Evolutionary conservation across 2,888 invertebrate species (phyloP), one percentile per base, ranked within the genome.

Genomic region (Agonopterix alstromeriana): DNA sequence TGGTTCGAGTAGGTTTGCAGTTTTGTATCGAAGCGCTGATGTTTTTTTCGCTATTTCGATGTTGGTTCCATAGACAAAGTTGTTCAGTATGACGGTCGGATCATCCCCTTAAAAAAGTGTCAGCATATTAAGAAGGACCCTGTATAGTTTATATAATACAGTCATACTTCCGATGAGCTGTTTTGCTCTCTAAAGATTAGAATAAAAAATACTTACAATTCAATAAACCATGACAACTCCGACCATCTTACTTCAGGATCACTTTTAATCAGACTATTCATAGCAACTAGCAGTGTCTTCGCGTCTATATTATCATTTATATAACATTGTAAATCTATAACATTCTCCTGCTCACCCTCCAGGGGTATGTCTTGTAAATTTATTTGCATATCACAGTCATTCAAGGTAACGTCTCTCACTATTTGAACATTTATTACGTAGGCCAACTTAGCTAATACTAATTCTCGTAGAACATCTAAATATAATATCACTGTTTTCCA

Each of bases 141-240:
- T n/a, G n/a, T n/a, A n/a, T n/a, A n/a, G n/a, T n/a, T n/a, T n/a
- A n/a, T n/a, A n/a, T n/a, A n/a, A 17, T 27, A 27, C 27, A 5
- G 27, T 27, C 3, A 27, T 7, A 27, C 27, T 27, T 27, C 3
- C 27, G 27, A 1, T 27, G 7, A 27, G 27, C 27, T 27, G 27
- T 27, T 5, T 38, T 38, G 17, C 17, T 17, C 2, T 17, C 17
- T 38, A 38, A 36, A 0, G 2, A 36, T 36, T 36, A n/a, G 10
- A n/a, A 38, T 10, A 10, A 38, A n/a, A 4, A 1, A 42, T 65
- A 90, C 91, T 90, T 74, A 93, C 93, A 91, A 82, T 70, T 90
- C 89, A 66, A 90, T 82, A 64, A 93, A 85, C 94, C 95, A 95
- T 50, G 91, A 91, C 53, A 94, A 82, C 69, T 93, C 93, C 9